Conservation (phyloP, 1,140 invertebrate species). For the Dendrolimus punctatus region DNA sequence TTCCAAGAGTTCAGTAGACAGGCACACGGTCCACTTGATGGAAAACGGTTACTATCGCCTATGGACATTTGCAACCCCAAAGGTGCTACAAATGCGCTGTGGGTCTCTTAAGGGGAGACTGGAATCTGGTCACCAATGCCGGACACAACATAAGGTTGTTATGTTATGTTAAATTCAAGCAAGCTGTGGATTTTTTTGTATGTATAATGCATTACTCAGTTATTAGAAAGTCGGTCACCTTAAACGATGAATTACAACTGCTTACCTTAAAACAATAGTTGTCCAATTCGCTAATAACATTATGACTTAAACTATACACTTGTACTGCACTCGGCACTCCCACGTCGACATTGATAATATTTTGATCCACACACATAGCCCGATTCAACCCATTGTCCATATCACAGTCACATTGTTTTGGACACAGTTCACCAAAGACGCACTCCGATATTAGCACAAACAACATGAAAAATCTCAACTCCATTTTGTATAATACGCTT, state of each 20-base stretch:
- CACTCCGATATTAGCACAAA: constrained; percentile 18
- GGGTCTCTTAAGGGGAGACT: no score
- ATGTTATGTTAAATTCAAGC: no score
- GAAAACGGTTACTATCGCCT: no score
- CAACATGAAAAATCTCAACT: constrained; percentile 28
- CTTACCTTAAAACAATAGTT: constrained; percentile 70
- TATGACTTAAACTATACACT: constrained; percentile 65
- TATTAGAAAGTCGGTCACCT: not conserved
- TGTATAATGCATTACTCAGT: no score
- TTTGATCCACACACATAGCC: constrained; percentile 63
- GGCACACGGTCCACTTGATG: no score
- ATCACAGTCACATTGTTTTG: constrained; percentile 71
- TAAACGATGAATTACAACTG: constrained; percentile 3
- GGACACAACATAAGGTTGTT: no score
- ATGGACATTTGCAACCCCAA: no score
- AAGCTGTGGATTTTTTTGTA: no score
- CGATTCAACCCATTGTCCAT: constrained; percentile 59
- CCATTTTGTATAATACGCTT: constrained; percentile 28
- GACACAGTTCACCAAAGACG: constrained; percentile 41
- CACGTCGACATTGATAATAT: constrained; percentile 61
- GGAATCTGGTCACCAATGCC: no score
- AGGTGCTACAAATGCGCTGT: no score
- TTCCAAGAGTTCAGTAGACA: no score
- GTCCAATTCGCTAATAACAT: constrained; percentile 65
- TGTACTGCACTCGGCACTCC: constrained; percentile 62